A percentile compares a stretch with the other conserved stretches of the same genome.
These are phyloP conservation scores for Chymomyza fuscimana DNA, from an alignment of 2,888 invertebrate genomes.

Conservation along the genomic window DNA sequence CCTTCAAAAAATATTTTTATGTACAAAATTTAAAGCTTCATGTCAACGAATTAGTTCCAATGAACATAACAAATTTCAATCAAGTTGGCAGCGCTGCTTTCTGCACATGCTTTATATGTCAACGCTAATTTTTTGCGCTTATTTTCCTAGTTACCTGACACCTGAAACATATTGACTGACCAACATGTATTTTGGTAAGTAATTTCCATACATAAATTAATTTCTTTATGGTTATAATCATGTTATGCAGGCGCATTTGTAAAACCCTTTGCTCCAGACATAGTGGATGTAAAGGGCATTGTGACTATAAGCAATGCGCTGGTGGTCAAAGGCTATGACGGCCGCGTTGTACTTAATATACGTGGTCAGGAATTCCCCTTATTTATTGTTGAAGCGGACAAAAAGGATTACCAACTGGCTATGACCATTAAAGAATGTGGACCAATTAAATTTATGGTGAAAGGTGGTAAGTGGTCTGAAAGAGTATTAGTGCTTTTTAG, in stretches of 20 bases:
- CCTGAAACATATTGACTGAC: background rate
- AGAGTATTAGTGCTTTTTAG: too few relatives aligned
- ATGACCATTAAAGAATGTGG: background rate
- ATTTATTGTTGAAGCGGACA: background rate
- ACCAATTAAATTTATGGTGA: background rate
- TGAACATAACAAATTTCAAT: background rate
- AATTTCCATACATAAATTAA: background rate
- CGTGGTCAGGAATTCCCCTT: background rate
- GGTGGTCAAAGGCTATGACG: background rate
- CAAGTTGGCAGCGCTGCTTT: background rate
- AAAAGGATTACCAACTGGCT: background rate
- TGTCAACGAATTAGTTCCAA: background rate
- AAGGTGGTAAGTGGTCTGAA: background rate
- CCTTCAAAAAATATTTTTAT: too few relatives aligned
- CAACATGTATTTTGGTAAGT: slow-evolving; percentile 2
- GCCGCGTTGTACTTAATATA: background rate
- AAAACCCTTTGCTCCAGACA: background rate
- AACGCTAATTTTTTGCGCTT: background rate
- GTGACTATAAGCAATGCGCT: background rate
- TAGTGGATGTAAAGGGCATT: background rate
- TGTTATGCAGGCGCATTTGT: background rate
- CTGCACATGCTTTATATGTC: background rate
- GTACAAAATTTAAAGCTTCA: background rate
- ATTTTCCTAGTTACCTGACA: background rate
- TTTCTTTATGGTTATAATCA: background rate